Base-by-base conservation (phyloP, 1,140 invertebrate genomes). In the Heliconius hermathena region DNA sequence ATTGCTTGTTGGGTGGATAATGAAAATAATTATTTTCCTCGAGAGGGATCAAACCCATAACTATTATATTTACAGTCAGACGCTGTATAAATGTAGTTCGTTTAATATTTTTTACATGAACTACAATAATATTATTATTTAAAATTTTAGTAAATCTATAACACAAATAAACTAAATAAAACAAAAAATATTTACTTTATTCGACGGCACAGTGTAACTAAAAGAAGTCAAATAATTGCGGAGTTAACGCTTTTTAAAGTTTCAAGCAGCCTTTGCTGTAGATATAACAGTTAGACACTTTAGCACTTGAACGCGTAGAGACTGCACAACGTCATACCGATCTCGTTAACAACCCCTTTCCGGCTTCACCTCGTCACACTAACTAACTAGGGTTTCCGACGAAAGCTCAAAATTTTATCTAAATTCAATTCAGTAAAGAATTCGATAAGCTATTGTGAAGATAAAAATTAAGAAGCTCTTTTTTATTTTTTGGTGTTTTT, bases 231-330 rank as follows among this genome's bases (percentile, higher is more conserved):
- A 13, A 66, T 66, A 66, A 66, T 66, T 66, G 11, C 57, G 20
- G 0, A 26, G 57, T 66, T 66, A 29, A 66, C n/a, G 57, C 22
- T 66, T 66, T 66, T 66, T 1, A 66, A 66, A 66, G n/a, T 26
- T 66, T 66, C 9, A 66, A 66, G 57, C 57, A 66, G 22, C 46
- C 26, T 52, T 74, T 13, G n/a, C 9, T 57, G 41, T 29, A 74
- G 8, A 74, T 33, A 74, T 18, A 74, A 20, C 49, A 74, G 49
- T 74, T 57, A 74, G 54, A 74, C 49, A 74, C 26, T 74, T 74
- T 29, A 74, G 18, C 49, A 57, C 49, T 74, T 33, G 16, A 74
- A 33, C 73, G 49, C 46, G 52, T 54, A n/a, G n/a, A 29, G 49
- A 74, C 73, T 74, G 49, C 49, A 29, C 49, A 57, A 74, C 26